Evolutionary conservation across 2,113 vertebrate genomes (phyloP).

Genomic region (Thunnus maccoyii): DNA sequence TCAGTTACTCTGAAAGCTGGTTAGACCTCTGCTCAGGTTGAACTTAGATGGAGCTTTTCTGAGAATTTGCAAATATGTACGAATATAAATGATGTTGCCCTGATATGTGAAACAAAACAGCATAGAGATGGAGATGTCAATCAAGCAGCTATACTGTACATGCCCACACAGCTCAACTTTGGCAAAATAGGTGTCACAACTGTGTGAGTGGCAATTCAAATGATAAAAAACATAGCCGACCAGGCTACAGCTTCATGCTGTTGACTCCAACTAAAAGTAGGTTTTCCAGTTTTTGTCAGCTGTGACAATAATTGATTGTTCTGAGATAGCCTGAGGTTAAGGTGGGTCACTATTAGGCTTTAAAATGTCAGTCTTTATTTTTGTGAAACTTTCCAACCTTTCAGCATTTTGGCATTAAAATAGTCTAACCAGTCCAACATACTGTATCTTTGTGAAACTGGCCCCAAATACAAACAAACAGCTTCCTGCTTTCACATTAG

Average conservation of each 20-base stretch:
- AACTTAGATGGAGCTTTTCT: not conserved
- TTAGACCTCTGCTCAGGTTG: not conserved
- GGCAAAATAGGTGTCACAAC: not conserved
- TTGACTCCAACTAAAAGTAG: not conserved
- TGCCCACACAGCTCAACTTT: not conserved
- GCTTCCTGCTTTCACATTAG: constrained; percentile 27
- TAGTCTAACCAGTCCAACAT: not conserved
- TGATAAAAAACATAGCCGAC: too few relatives aligned
- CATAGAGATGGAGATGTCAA: not conserved
- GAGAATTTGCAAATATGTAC: not conserved
- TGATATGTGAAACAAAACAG: not conserved
- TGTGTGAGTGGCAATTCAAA: not conserved
- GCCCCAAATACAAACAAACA: not conserved
- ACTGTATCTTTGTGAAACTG: constrained; percentile 28
- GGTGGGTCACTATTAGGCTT: not conserved
- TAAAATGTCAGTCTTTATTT: not conserved
- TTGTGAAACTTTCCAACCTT: too few relatives aligned
- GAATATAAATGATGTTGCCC: not conserved
- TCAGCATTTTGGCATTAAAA: not conserved
- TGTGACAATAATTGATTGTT: not conserved
- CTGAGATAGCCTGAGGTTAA: not conserved
- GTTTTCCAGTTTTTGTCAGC: constrained; percentile 8
- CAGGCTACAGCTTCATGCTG: not conserved
- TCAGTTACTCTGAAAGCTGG: not conserved
- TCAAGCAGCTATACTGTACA: not conserved